A percentile compares a stretch with the other conserved stretches of the same genome.
phyloP scores from a whole-genome alignment of 2,113 vertebrate species.

The Eptesicus fuscus region DNA sequence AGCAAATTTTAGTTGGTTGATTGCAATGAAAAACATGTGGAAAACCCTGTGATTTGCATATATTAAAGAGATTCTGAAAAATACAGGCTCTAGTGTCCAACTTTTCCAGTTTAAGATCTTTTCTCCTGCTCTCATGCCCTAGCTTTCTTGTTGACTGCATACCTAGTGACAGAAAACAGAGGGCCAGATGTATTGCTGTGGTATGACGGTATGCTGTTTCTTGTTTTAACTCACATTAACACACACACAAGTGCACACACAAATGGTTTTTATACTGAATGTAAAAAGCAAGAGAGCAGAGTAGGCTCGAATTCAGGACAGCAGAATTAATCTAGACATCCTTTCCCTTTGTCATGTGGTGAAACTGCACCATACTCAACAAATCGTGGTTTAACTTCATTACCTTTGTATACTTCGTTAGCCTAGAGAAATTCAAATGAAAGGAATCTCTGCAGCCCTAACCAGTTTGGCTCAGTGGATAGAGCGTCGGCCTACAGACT shows the following conservation, averaged over 20 bases:
- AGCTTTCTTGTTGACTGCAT: neutral
- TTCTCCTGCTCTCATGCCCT: neutral
- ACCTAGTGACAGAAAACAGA: neutral
- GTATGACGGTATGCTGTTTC: neutral
- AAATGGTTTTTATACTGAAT: neutral
- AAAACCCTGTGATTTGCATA: neutral
- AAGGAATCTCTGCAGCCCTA: slow-evolving; percentile 25
- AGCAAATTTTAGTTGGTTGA: neutral
- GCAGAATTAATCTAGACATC: neutral
- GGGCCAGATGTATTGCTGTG: neutral
- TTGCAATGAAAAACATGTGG: neutral
- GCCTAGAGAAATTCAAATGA: slow-evolving; percentile 47
- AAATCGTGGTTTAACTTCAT: slow-evolving; percentile 42
- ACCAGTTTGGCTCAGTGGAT: no score
- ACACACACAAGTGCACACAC: neutral
- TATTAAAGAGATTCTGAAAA: neutral
- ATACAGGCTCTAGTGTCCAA: neutral
- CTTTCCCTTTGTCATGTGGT: neutral
- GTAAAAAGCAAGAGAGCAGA: neutral
- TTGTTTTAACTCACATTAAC: neutral
- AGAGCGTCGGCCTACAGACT: no score
- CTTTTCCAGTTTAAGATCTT: neutral
- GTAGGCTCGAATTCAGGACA: neutral
- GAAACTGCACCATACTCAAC: neutral
- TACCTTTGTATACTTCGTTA: slow-evolving; percentile 53